Evolutionary conservation across 1,140 invertebrate genomes (phyloP).

Genomic region (Caenorhabditis remanei): DNA sequence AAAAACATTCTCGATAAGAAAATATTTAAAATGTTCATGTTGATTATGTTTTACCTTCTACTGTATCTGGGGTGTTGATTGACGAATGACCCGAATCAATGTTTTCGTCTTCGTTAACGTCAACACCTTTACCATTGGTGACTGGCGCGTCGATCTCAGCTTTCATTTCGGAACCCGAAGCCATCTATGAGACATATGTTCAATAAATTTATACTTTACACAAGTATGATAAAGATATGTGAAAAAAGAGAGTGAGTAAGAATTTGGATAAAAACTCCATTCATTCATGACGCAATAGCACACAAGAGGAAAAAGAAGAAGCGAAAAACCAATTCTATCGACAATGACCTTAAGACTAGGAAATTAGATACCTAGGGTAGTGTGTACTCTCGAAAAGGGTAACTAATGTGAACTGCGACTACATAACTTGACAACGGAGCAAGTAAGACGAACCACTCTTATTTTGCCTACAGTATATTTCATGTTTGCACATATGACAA

Average conservation of each 20-base stretch:
- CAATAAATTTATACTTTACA: background rate
- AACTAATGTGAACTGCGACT: background rate
- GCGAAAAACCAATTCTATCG: background rate
- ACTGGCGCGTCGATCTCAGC: slow-evolving; percentile 2
- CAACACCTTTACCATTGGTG: slow-evolving; percentile 1
- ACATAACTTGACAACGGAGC: background rate
- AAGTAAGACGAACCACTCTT: background rate
- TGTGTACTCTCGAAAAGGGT: background rate
- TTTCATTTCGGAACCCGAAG: slow-evolving; percentile 41
- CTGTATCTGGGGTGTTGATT: slow-evolving; percentile 25
- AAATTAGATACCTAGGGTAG: background rate
- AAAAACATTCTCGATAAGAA: background rate
- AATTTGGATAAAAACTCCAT: background rate
- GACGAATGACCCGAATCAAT: slow-evolving; percentile 31
- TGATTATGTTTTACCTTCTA: background rate
- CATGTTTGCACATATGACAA: background rate
- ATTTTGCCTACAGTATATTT: background rate
- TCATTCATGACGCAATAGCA: background rate
- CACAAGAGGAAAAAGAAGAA: background rate
- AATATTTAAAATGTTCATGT: too few relatives aligned
- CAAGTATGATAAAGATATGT: too few relatives aligned
- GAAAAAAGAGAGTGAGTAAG: too few relatives aligned
- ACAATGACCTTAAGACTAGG: background rate
- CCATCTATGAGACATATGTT: background rate
- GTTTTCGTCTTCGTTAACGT: background rate